Evolutionary conservation across 2,888 invertebrate species (phyloP).

Genomic region (Subacronicta megacephala): DNA sequence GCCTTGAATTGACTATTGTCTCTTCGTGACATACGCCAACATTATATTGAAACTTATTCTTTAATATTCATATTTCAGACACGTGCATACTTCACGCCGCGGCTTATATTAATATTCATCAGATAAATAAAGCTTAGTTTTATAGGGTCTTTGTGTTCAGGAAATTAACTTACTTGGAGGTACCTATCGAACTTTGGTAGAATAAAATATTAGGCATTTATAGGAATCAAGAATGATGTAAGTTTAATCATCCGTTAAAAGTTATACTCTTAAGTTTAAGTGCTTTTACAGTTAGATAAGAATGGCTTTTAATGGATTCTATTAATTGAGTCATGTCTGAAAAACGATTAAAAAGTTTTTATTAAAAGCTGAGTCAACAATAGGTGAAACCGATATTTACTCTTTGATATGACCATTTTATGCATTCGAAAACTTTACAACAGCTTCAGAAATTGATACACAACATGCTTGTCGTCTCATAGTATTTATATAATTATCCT

Average conservation of each 20-base stretch:
- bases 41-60: slow-evolving; percentile 47
- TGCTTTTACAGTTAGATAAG: slow-evolving; percentile 22
- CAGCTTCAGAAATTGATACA: not conserved
- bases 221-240: slow-evolving; percentile 11
- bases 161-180: slow-evolving; percentile 42
- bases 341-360: not conserved
- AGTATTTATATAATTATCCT: slow-evolving; percentile 9
- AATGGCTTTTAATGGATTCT: not conserved
- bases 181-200: slow-evolving; percentile 27
- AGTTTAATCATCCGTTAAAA: slow-evolving; percentile 10
- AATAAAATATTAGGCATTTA: slow-evolving; percentile 16
- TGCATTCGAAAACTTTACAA: not conserved
- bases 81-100: slow-evolving; percentile 49
- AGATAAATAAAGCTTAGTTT: slow-evolving; percentile 36
- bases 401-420: not conserved
- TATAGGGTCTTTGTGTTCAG: slow-evolving; percentile 36
- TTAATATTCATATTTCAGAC: slow-evolving; percentile 60
- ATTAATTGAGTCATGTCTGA: slow-evolving; percentile 18
- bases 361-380: not conserved
- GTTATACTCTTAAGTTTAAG: slow-evolving; percentile 11
- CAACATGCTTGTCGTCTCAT: no score
- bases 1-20: slow-evolving; percentile 77
- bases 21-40: slow-evolving; percentile 54
- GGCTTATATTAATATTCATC: slow-evolving; percentile 56
- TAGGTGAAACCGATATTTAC: no score